These are phyloP conservation scores for Ostrea denselamellosa DNA, from an alignment of 1,140 invertebrate species.

Conservation along the genomic window DNA sequence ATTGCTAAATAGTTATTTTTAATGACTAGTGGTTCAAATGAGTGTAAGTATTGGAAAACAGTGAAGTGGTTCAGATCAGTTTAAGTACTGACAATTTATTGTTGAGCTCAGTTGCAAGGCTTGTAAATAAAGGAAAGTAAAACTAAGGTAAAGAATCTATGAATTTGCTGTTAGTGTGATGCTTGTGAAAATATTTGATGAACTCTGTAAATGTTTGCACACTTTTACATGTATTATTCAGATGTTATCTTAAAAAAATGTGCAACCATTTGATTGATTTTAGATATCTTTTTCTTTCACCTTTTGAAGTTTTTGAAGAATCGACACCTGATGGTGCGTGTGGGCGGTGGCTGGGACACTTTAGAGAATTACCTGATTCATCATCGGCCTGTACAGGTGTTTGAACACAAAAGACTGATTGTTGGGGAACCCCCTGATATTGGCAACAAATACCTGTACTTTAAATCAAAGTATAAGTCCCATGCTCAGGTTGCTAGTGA, in stretches of 20 bases:
- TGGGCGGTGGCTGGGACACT: slow-evolving; percentile 98
- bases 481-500: slow-evolving; percentile 36
- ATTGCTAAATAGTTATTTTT: too few species aligned
- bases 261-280: background rate
- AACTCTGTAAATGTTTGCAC: background rate
- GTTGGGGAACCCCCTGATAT: slow-evolving; percentile 54
- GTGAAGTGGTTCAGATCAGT: too few species aligned
- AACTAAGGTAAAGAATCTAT: too few species aligned
- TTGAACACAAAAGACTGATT: slow-evolving; percentile 65
- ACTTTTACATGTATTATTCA: background rate
- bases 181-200: background rate
- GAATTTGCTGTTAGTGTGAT: background rate
- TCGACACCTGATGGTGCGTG: slow-evolving; percentile 96
- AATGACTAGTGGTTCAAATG: background rate
- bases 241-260: background rate
- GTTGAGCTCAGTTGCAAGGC: too few species aligned
- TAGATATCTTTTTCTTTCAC: background rate
- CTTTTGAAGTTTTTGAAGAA: slow-evolving; percentile 72
- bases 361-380: slow-evolving; percentile 96
- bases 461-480: slow-evolving; percentile 65
- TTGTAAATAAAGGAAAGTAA: too few species aligned
- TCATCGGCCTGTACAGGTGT: slow-evolving; percentile 91
- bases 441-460: slow-evolving; percentile 61
- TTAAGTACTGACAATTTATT: too few species aligned
- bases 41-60: background rate